Percentiles rank a stretch among this genome's conserved stretches.
These are phyloP conservation scores for Apocheima hispidaria DNA, from an alignment of 2,888 invertebrate genomes.

Conservation along the genomic window DNA sequence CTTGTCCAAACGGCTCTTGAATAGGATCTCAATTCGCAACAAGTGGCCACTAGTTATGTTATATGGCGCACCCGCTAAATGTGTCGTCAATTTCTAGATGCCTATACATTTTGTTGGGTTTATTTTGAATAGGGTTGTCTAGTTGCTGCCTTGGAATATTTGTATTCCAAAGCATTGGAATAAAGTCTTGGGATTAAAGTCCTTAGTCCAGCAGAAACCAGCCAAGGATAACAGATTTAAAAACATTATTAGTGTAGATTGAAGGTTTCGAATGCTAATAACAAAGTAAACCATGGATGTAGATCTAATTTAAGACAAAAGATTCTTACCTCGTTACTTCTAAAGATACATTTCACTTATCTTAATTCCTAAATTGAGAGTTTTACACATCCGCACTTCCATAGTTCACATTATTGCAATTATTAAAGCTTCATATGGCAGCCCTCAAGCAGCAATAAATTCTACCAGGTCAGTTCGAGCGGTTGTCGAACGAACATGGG, in stretches of 20 bases:
- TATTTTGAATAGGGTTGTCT: conserved; percentile 25
- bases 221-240: too few species aligned
- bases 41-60: conserved; percentile 35
- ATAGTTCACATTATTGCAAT: neutral
- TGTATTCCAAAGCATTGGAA: neutral
- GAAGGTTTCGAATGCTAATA: too few species aligned
- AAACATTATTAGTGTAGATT: too few species aligned
- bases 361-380: too few species aligned
- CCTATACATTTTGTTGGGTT: conserved; percentile 38
- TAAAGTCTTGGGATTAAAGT: neutral
- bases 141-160: too few species aligned
- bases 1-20: conserved; percentile 50
- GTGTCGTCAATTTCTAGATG: conserved; percentile 43
- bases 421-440: conserved; percentile 2
- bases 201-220: neutral
- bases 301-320: too few species aligned
- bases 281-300: neutral
- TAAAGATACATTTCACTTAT: too few species aligned
- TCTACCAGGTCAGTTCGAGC: conserved; percentile 6
- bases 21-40: conserved; percentile 50
- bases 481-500: conserved; percentile 27
- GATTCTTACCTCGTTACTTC: neutral
- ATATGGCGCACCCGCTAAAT: conserved; percentile 38
- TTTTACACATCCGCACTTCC: neutral
- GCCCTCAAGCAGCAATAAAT: conserved; percentile 21